A percentile compares a stretch with the other conserved stretches of the same genome.
These are phyloP conservation scores for Melinopterus prodromus DNA, from an alignment of 2,888 invertebrate species.

Conservation along the genomic window DNA sequence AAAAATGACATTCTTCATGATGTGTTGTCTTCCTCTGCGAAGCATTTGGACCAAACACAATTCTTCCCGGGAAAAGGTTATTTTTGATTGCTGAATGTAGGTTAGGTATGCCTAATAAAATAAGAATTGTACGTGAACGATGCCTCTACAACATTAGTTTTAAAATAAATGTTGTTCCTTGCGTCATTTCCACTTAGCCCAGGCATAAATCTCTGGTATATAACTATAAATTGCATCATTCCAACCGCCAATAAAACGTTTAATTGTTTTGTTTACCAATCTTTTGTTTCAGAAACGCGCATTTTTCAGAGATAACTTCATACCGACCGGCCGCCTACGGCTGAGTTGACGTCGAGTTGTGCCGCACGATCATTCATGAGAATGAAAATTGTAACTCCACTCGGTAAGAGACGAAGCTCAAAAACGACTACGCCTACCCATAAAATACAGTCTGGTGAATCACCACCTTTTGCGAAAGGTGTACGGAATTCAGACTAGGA, in stretches of 20 bases:
- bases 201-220: background rate
- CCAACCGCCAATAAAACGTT: background rate
- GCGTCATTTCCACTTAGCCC: background rate
- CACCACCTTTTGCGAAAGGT: background rate
- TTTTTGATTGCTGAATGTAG: too few species aligned
- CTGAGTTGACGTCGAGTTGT: background rate
- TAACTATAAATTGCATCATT: conserved; percentile 4
- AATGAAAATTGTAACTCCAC: background rate
- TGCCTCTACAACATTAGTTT: background rate
- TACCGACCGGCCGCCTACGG: background rate
- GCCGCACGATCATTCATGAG: background rate
- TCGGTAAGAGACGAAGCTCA: background rate
- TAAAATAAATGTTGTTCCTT: background rate
- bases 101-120: too few species aligned
- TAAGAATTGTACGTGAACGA: too few species aligned
- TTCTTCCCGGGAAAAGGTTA: too few species aligned
- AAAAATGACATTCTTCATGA: too few species aligned
- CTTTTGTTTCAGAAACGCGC: background rate
- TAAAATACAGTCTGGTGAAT: background rate
- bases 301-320: background rate
- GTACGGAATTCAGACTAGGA: background rate
- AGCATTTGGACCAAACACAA: too few species aligned
- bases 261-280: background rate
- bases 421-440: background rate
- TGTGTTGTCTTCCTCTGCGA: too few species aligned